Evolutionary conservation across 2,888 invertebrate species (phyloP), one percentile per base, ranked within the genome.

Genomic region (Cryptosula pallasiana): DNA sequence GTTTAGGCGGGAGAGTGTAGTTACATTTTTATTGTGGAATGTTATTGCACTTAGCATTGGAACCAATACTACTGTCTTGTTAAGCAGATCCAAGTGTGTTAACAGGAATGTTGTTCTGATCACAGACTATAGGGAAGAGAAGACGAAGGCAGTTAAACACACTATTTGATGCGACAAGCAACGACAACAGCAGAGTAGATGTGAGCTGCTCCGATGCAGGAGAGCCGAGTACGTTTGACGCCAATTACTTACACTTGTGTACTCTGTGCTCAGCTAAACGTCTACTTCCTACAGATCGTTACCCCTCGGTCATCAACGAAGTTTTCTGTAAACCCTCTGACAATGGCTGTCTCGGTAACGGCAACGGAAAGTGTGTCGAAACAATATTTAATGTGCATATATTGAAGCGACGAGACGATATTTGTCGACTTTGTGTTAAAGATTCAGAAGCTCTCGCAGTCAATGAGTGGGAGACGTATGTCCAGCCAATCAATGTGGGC

Each of bases 171-270:
- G 20, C 20, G 45, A 5, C 5, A 45, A 20, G 20, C 45, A 20
- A 45, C 20, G 45, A 20, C 5, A 45, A 45, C 45, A 20, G 20
- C 9, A 45, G 45, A 45, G 5, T 63, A 27, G 63, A 63, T 32
- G 20, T 27, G 63, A 63, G 32, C 32, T 63, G 63, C n/a, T 63
- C 63, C 5, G 63, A 63, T 13, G 63, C 63, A 29, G 63, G 63
- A 13, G 63, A 63, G 32, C 13, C 63, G 25, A 63, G 25, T 13
- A 32, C 13, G 9, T 25, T 63, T 29, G 63, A 63, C 32, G 32
- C 27, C 29, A 32, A 63, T n/a, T 63, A 63, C 32, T 13, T 63
- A 5, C 63, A 63, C 32, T n/a, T 63, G 32, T 63, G 63, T 32
- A 34, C 20, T 13, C 25, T 63, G 16, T 63, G 63, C 32, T 63